These are phyloP conservation scores for Allolobophora icterica DNA, from an alignment of 2,888 invertebrate genomes.

Conservation along the genomic window DNA sequence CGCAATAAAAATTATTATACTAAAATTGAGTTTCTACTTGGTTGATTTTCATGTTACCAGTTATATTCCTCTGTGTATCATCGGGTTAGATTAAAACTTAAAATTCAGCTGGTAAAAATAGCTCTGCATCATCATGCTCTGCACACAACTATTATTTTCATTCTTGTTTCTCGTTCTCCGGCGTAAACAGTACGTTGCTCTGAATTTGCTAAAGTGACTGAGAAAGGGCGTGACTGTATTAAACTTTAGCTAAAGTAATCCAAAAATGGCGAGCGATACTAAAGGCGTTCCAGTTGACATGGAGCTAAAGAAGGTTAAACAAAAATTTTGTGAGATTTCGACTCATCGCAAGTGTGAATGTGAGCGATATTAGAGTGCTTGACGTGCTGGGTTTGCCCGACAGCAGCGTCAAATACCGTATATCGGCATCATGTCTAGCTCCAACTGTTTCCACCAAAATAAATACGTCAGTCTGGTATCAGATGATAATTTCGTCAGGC, in stretches of 20 bases:
- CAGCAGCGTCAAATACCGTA: too few relatives aligned
- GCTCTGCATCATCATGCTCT: too few relatives aligned
- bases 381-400: not conserved
- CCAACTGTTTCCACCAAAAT: not conserved
- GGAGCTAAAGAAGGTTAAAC: conserved; percentile 50
- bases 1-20: too few relatives aligned
- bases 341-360: not conserved
- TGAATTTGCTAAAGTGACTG: not conserved
- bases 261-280: conserved; percentile 5
- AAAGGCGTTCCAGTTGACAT: conserved; percentile 46
- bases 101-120: too few relatives aligned
- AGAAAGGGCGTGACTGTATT: not conserved
- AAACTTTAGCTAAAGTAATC: not conserved
- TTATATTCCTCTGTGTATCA: too few relatives aligned
- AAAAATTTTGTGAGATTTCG: not conserved
- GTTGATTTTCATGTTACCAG: not conserved
- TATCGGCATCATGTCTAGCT: too few relatives aligned
- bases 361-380: conserved; percentile 8
- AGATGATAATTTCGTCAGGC: not conserved
- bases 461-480: not conserved
- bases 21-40: not conserved
- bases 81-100: too few relatives aligned
- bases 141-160: too few relatives aligned
- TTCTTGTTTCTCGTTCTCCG: too few relatives aligned
- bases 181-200: too few relatives aligned